Evolutionary conservation across 1,140 invertebrate genomes (phyloP), one percentile per base, ranked within the genome.

Genomic region (Drosophila erecta): DNA sequence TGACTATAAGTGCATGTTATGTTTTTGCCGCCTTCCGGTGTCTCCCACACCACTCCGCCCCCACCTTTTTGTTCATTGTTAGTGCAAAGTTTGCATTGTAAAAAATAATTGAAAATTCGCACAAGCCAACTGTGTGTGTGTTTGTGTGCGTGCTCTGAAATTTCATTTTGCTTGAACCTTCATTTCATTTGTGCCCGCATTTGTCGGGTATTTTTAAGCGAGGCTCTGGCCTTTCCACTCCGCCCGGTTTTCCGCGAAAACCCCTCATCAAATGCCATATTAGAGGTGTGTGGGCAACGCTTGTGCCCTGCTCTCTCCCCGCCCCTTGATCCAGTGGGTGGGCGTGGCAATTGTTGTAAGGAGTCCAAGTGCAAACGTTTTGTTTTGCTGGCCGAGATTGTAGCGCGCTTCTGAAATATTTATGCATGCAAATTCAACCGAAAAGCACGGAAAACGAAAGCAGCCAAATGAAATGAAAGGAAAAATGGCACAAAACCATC

Each of bases 391-490:
- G 50, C 51, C 50, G 64, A 70, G 66, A 70, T 70, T 70, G 66
- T 64, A 70, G 64, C 66, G 50, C 44, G 55, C 59, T 84, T 79
- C 58, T 79, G 57, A 79, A 83, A 83, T 84, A 83, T 83, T 83
- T 83, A 79, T 79, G 79, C 79, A 83, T 83, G 79, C 80, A 84
- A 83, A 83, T 84, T 70, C 64, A 74, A 44, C 55, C 58, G 54
- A 54, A 69, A 77, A 65, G 33, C 50, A 38, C n/a, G 55, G 51
- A 69, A 70, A 51, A 27, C 27, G 43, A 50, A 44, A 65, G 54
- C 64, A 38, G 54, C 44, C 30, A 59, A 75, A 49, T 30, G 60
- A 69, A 69, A 46, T 20, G 49, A 62, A 73, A 74, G 37, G 8
- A 58, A 74, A 64, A 51, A 47, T 38, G 33, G 14, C 35, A 66